Conservation (phyloP, 2,888 invertebrate genomes). For the Helleia helle region DNA sequence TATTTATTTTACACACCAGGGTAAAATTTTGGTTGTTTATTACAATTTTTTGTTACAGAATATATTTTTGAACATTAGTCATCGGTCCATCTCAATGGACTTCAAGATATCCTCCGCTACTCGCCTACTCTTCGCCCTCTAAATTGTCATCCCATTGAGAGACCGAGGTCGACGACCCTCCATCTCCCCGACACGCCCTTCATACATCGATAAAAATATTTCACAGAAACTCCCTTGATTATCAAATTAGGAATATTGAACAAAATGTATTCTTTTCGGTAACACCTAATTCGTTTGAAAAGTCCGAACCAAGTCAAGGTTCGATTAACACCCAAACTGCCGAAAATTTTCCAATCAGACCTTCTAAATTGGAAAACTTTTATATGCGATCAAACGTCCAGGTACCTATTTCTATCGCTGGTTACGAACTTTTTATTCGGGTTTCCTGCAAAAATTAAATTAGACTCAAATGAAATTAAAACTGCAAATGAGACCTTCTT, state of each 20-base stretch:
- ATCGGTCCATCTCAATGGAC: too few relatives aligned
- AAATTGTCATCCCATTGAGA: too few relatives aligned
- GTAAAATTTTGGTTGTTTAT: too few relatives aligned
- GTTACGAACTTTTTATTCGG: slow-evolving; percentile 53
- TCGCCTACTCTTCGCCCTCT: too few relatives aligned
- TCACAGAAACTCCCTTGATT: neutral
- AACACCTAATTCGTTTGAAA: slow-evolving; percentile 49
- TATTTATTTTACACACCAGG: too few relatives aligned
- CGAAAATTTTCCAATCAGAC: slow-evolving; percentile 71
- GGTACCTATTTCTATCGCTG: slow-evolving; percentile 61
- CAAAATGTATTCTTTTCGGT: slow-evolving; percentile 12
- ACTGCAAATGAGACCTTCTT: slow-evolving; percentile 3
- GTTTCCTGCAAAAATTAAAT: slow-evolving; percentile 20
- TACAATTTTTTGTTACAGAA: too few relatives aligned
- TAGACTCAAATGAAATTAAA: slow-evolving; percentile 14
- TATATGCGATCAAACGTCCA: slow-evolving; percentile 71
- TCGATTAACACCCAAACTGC: slow-evolving; percentile 69
- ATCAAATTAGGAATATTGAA: neutral
- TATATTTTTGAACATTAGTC: too few relatives aligned
- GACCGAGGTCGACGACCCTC: too few relatives aligned
- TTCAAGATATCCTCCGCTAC: too few relatives aligned
- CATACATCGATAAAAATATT: slow-evolving; percentile 5
- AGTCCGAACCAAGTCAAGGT: slow-evolving; percentile 56
- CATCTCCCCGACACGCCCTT: too few relatives aligned
- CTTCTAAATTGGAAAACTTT: slow-evolving; percentile 73